These are phyloP conservation scores for Rhamnusium bicolor DNA, from an alignment of 2,888 invertebrate species.

Conservation along the genomic window DNA sequence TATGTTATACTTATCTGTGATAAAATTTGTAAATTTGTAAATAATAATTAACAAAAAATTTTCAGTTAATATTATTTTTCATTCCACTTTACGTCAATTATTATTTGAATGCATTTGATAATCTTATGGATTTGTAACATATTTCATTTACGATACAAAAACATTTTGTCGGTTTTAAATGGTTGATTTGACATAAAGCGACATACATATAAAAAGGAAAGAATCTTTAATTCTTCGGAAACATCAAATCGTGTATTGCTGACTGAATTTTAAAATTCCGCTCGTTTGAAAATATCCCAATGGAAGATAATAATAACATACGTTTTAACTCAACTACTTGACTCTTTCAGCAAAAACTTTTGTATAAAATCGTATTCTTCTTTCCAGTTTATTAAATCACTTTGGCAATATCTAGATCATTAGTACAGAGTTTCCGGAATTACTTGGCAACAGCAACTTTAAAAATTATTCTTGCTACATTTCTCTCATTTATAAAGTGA, in stretches of 20 bases:
- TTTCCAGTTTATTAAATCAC: conserved; percentile 47
- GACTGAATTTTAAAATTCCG: not conserved
- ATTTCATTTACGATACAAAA: too few species aligned
- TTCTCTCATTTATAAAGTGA: conserved; percentile 34
- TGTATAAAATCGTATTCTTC: conserved; percentile 14
- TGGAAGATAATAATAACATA: not conserved
- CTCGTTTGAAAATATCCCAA: not conserved
- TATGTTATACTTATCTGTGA: too few species aligned
- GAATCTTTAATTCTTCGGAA: not conserved
- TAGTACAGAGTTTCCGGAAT: conserved; percentile 47
- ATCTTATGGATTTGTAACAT: too few species aligned
- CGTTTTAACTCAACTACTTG: not conserved
- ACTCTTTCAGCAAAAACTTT: not conserved
- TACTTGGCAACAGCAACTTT: conserved; percentile 42
- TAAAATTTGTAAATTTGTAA: too few species aligned
- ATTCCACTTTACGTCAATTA: too few species aligned
- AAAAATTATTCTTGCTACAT: conserved; percentile 35
- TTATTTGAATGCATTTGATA: too few species aligned
- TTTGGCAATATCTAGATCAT: conserved; percentile 42
- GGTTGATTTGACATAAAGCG: not conserved
- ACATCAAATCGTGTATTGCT: too few species aligned
- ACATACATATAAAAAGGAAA: not conserved
- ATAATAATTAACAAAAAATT: too few species aligned
- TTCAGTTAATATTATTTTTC: too few species aligned
- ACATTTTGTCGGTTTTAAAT: not conserved